Evolutionary conservation across 1,140 invertebrate species (phyloP).

Genomic region (Mizuhopecten yessoensis): DNA sequence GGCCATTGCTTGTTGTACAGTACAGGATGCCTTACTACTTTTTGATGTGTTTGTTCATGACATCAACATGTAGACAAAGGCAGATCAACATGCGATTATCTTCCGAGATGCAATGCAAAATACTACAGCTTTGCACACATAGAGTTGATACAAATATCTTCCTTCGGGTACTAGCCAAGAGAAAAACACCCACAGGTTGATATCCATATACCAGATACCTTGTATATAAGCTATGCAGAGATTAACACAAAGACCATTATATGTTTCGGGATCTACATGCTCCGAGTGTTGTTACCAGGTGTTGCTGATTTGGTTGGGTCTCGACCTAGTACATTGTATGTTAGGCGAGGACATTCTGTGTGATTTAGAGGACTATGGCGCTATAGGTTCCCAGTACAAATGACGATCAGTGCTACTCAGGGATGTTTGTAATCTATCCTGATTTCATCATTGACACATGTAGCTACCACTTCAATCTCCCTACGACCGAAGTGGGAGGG

Average conservation of each 20-base stretch:
- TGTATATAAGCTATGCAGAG: neutral
- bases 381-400: neutral
- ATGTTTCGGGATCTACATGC: neutral
- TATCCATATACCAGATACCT: neutral
- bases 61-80: neutral
- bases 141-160: neutral
- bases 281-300: slow-evolving; percentile 10
- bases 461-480: neutral
- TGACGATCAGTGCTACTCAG: neutral
- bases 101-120: neutral
- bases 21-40: too few species aligned
- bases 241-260: neutral
- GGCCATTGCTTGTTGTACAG: too few species aligned
- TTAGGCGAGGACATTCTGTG: slow-evolving; percentile 1
- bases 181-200: neutral
- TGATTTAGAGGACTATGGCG: neutral
- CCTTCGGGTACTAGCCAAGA: neutral
- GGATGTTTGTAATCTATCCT: neutral
- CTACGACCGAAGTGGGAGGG: neutral
- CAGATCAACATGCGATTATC: too few species aligned
- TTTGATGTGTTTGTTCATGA: too few species aligned
- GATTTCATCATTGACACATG: neutral
- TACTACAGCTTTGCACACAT: neutral
- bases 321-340: neutral
- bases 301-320: neutral